Evolutionary conservation across 2,888 invertebrate species (phyloP), one percentile per base, ranked within the genome.

Genomic region (Orchesellides sinensis): DNA sequence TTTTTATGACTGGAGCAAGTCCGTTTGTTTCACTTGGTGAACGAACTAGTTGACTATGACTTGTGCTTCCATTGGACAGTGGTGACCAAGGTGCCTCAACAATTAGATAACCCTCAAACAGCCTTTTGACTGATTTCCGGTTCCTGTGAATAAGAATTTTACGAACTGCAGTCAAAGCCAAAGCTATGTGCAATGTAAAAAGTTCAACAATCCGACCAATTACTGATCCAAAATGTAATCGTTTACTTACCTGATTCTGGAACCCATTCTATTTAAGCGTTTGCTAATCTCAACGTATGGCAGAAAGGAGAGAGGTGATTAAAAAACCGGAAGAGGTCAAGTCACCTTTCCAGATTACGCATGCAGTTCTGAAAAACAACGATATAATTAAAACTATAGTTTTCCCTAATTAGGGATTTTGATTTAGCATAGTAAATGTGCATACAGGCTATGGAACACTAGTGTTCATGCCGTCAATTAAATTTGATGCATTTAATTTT

Each of bases 21-120:
- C 56, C 66, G 29, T 35, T 56, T 12, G 45, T 0, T 25, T 66
- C 77, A 54, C 54, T 77, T 35, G 59, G 21, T 0, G 78, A 21
- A 47, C 32, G 69, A 6, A 12, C 17, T 4, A 17, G 21, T 45
- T 35, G 56, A 19, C 21, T 49, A 10, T 29, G 45, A 14, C 59
- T 77, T 40, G 23, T 25, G 45, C 27, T 14, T 25, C 74, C 81
- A 29, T 73, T 75, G 68, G 73, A 12, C 10, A 27, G 14, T 12
- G 61, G n/a, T 21, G 73, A 63, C 87, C 87, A 86, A 2, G 84
- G 84, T 12, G 86, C 82, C 14, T 87, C 85, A 0, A 86, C 66
- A 8, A 85, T 82, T 65, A 87, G 65, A 45, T 82, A 87, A 40
- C 87, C 86, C 29, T 87, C 87, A 45, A 87, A 87, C 17, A 87